Evolutionary conservation across 2,888 invertebrate genomes (phyloP), one percentile per base, ranked within the genome.

Genomic region (Leptopilina drosophilae): DNA sequence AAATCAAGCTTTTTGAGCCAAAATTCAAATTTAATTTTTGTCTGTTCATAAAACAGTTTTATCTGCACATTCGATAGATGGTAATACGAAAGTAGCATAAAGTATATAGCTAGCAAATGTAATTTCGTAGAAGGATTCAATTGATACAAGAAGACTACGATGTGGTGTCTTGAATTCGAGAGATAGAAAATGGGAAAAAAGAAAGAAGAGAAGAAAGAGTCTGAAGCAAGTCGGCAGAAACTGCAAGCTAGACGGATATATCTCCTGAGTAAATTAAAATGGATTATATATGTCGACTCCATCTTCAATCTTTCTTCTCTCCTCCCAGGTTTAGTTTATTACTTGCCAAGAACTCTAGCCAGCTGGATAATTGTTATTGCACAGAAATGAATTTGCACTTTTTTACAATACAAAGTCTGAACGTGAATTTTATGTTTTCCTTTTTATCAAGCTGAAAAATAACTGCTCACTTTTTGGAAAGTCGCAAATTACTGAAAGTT

Each of bases 191-290:
- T 80, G 83, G 82, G 81, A 81, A 82, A 80, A 81, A 76, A 5
- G 66, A 78, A 65, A 67, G 40, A 80, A 78, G 73, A 64, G 78
- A 56, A 66, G 11, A 42, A 59, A 77, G 75, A 78, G 82, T 67
- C 69, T 73, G 67, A 78, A 78, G 79, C 80, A 82, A 83, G 83
- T 85, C 84, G 82, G 81, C 78, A 85, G 40, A 73, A 73, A 73
- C 73, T 73, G 73, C 73, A 73, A 73, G 73, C 87, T 88, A 88
- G 87, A 89, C 88, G 88, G 86, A 88, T 90, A 88, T 89, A 88
- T 89, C 88, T 87, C 83, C 80, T 83, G 83, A 86, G 87, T 89
- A 89, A 90, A 90, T 90, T 90, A 90, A 90, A 90, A 90, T 89
- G 89, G 89, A 90, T 90, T 90, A 89, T 90, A 90, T 90, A 89